A percentile compares a stretch with the other conserved stretches of the same genome.
Conservation (phyloP, 2,888 invertebrate species). For the Dryadula phaetusa region DNA sequence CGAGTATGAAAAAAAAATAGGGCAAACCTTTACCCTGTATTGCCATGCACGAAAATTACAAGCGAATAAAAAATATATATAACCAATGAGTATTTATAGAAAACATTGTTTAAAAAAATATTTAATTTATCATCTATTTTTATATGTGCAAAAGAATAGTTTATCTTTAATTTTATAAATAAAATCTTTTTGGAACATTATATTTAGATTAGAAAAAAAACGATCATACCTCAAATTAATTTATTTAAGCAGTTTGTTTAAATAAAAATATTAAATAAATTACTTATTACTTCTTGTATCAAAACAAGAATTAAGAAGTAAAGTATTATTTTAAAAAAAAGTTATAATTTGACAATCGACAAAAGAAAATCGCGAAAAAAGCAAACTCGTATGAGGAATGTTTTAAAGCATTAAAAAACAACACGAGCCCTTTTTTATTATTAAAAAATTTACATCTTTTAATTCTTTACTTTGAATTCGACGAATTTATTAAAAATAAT, state of each 20-base stretch:
- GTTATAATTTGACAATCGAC: background rate
- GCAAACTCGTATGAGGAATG: conserved; percentile 26
- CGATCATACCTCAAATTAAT: conserved; percentile 3
- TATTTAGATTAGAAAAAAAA: background rate
- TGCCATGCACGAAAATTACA: conserved; percentile 39
- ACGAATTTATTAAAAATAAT: background rate
- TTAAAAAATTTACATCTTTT: background rate
- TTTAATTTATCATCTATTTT: background rate
- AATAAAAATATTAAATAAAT: conserved; percentile 31
- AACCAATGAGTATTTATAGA: conserved; percentile 60
- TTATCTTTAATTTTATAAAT: conserved; percentile 9
- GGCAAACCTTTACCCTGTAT: conserved; percentile 68
- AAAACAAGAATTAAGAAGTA: conserved; percentile 58
- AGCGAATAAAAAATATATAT: conserved; percentile 54
- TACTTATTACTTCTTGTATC: conserved; percentile 55
- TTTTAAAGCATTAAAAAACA: conserved; percentile 21
- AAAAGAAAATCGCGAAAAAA: background rate
- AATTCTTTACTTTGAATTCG: background rate
- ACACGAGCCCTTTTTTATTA: conserved; percentile 8
- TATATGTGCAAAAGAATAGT: background rate
- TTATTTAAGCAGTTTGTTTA: background rate
- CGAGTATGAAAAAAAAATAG: conserved; percentile 43
- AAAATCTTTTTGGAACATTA: background rate
- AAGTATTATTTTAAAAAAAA: conserved; percentile 22
- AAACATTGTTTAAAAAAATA: conserved; percentile 7